A percentile compares a stretch with the other conserved stretches of the same genome.
These are phyloP conservation scores for Manacus vitellinus DNA, from an alignment of 2,113 vertebrate genomes.

Conservation along the genomic window DNA sequence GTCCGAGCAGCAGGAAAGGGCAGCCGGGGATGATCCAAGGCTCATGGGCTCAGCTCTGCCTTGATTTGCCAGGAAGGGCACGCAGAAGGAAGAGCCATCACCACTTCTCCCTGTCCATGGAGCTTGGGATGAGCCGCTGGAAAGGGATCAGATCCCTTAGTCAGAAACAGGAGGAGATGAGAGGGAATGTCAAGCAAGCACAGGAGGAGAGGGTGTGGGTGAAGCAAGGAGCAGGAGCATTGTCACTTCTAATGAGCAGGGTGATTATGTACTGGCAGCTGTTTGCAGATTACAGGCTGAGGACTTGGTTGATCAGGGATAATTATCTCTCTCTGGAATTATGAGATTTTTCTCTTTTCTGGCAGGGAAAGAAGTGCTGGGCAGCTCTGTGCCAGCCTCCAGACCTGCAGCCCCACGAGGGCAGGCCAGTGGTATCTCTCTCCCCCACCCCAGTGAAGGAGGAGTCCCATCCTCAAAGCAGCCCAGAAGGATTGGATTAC, in stretches of 20 bases:
- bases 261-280: constrained; percentile 16
- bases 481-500: not conserved
- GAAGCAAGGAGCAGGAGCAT: not conserved
- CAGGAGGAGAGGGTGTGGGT: not conserved
- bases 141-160: rapidly evolving
- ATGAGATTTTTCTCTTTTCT: constrained; percentile 10
- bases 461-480: not conserved
- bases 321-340: constrained; percentile 26
- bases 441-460: not conserved
- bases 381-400: not conserved
- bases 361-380: not conserved
- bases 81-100: rapidly evolving
- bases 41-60: not conserved
- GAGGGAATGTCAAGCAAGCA: not conserved
- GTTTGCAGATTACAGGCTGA: constrained; percentile 13
- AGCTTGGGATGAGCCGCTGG: not conserved
- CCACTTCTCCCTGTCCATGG: not conserved
- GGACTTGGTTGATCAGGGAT: not conserved
- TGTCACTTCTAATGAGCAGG: constrained; percentile 6
- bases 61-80: not conserved
- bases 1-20: not conserved
- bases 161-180: not conserved
- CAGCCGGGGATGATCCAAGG: rapidly evolving
- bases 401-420: not conserved
- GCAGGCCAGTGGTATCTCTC: not conserved